phyloP scores from a whole-genome alignment of 2,888 invertebrate genomes.

The Beris chalybata region DNA sequence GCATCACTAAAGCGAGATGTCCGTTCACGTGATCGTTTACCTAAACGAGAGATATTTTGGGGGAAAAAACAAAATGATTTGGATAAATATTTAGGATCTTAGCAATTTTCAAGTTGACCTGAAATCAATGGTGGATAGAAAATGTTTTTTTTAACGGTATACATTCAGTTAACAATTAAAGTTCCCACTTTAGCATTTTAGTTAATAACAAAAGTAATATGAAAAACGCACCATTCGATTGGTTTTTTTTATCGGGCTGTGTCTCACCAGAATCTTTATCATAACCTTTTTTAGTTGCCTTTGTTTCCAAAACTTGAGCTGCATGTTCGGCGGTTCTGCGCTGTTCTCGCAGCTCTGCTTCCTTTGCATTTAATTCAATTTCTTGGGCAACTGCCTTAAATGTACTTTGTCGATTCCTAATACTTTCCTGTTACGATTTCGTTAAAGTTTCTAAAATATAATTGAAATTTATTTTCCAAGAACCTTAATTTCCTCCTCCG shows the following conservation, averaged over 20 bases:
- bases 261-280: constrained; percentile 50
- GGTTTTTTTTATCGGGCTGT: constrained; percentile 49
- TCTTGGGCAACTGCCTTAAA: constrained; percentile 38
- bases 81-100: constrained; percentile 7
- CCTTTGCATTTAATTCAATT: constrained; percentile 30
- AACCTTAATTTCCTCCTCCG: constrained; percentile 77
- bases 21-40: constrained; percentile 52
- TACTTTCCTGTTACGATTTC: constrained; percentile 33
- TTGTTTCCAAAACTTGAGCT: constrained; percentile 4
- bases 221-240: constrained; percentile 51
- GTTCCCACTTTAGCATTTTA: constrained; percentile 9
- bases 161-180: constrained; percentile 7
- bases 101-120: background rate
- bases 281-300: constrained; percentile 48
- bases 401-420: constrained; percentile 33
- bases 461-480: constrained; percentile 32
- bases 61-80: constrained; percentile 23
- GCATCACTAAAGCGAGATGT: constrained; percentile 55
- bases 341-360: constrained; percentile 20
- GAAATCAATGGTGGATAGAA: constrained; percentile 7
- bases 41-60: constrained; percentile 41
- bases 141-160: background rate
- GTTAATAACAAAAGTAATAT: constrained; percentile 20
- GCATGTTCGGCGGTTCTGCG: constrained; percentile 10
- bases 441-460: constrained; percentile 5